Conservation (phyloP, 1,140 invertebrate genomes). For the Ips nitidus region DNA sequence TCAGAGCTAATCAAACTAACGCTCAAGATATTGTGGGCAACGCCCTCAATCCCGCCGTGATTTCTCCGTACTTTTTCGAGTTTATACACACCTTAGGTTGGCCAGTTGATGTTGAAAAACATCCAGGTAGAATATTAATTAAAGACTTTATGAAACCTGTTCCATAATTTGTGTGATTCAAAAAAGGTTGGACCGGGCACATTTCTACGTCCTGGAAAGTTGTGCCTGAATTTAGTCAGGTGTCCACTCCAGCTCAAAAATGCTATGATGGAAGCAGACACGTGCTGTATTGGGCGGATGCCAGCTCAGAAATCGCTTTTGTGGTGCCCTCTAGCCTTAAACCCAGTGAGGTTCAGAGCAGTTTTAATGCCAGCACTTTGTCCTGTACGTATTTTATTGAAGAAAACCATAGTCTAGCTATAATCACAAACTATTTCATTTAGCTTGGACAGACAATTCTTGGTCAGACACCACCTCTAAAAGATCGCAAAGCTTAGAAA, state of each 20-base stretch:
- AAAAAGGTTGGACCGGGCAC: slow-evolving; percentile 80
- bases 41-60: slow-evolving; percentile 54
- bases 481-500: slow-evolving; percentile 69
- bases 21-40: slow-evolving; percentile 82
- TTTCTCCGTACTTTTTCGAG: slow-evolving; percentile 75
- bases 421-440: slow-evolving; percentile 3
- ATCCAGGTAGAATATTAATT: slow-evolving; percentile 62
- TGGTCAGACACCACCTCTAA: slow-evolving; percentile 50
- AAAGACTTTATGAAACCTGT: not conserved
- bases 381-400: slow-evolving; percentile 43
- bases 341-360: slow-evolving; percentile 33
- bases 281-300: slow-evolving; percentile 96
- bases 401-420: not conserved
- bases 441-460: slow-evolving; percentile 61
- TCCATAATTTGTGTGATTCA: slow-evolving; percentile 4
- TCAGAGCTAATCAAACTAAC: slow-evolving; percentile 78
- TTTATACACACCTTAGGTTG: slow-evolving; percentile 83
- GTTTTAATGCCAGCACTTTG: slow-evolving; percentile 43
- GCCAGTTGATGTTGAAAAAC: slow-evolving; percentile 77
- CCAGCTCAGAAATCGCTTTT: slow-evolving; percentile 91
- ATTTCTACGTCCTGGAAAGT: slow-evolving; percentile 74
- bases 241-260: slow-evolving; percentile 17
- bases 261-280: slow-evolving; percentile 55
- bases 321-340: slow-evolving; percentile 76
- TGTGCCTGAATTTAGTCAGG: slow-evolving; percentile 12